A percentile compares a stretch with the other conserved stretches of the same genome.
Evolutionary conservation across 1,140 invertebrate genomes (phyloP).

Genomic region (Lineus longissimus): DNA sequence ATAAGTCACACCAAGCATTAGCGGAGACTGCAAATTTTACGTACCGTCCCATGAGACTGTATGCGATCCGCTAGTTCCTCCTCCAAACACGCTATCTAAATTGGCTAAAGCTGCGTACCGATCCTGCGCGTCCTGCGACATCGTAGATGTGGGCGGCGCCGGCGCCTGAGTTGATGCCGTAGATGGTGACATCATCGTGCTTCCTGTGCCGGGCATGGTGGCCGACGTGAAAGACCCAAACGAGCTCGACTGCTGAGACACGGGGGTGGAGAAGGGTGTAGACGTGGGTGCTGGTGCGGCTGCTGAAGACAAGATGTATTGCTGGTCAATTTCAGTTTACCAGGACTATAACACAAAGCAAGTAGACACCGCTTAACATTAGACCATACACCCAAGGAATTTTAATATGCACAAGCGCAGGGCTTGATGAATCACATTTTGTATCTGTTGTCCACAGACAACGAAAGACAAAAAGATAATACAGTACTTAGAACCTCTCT

Average conservation of each 20-base stretch:
- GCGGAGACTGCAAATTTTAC: no score
- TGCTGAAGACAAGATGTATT: conserved; percentile 12
- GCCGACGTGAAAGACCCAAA: neutral
- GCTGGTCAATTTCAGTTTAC: conserved; percentile 9
- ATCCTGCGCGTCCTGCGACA: conserved; percentile 20
- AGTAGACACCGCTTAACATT: no score
- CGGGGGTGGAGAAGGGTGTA: conserved; percentile 12
- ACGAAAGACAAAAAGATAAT: no score
- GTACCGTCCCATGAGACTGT: conserved; percentile 1
- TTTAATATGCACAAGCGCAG: neutral
- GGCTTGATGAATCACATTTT: neutral
- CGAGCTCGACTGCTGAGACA: neutral
- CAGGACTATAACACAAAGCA: conserved; percentile 15
- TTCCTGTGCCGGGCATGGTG: neutral
- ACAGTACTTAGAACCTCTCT: no score
- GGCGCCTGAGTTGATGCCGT: conserved; percentile 1
- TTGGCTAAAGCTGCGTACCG: conserved; percentile 41
- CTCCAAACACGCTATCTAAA: conserved; percentile 27
- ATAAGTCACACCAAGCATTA: no score
- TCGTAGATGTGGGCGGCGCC: neutral
- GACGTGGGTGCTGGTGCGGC: conserved; percentile 14
- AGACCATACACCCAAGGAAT: no score
- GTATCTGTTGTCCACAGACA: neutral
- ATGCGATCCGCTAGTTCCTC: neutral
- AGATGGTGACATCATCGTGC: neutral